A percentile compares a stretch with the other conserved stretches of the same genome.
Evolutionary conservation across 2,797 vertebrate species (phyloP).

Genomic region (Paedocypris micromegethes): DNA sequence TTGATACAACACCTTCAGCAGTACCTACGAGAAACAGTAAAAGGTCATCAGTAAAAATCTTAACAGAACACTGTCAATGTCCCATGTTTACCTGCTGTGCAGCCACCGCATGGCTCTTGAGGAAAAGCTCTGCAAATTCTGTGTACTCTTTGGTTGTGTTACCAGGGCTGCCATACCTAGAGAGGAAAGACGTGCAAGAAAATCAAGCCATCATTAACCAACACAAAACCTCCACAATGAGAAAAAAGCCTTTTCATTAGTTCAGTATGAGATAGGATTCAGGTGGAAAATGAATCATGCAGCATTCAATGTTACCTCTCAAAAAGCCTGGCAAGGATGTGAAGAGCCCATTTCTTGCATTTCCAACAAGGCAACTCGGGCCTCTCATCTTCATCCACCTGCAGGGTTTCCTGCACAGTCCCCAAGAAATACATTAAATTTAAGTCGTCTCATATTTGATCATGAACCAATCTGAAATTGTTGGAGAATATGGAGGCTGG

Average conservation of each 20-base stretch:
- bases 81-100: constrained; percentile 83
- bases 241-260: constrained; percentile 40
- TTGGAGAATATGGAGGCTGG: constrained; percentile 77
- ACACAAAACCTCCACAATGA: constrained; percentile 20
- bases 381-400: constrained; percentile 95
- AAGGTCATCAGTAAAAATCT: constrained; percentile 4
- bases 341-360: constrained; percentile 98
- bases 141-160: constrained; percentile 99
- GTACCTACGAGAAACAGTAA: constrained; percentile 69
- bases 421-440: constrained; percentile 5
- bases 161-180: constrained; percentile 95
- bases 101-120: constrained; percentile 93
- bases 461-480: constrained; percentile 34
- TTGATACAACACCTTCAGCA: constrained; percentile 96
- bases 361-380: constrained; percentile 99
- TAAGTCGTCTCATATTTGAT: neutral
- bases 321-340: constrained; percentile 96
- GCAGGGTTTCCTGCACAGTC: constrained; percentile 83
- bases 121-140: constrained; percentile 97
- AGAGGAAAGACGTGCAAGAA: constrained; percentile 17
- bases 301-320: constrained; percentile 73
- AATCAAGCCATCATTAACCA: constrained; percentile 9
- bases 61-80: neutral
- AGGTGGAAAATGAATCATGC: constrained; percentile 30
- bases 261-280: constrained; percentile 29